A percentile compares a stretch with the other conserved stretches of the same genome.
phyloP scores from a whole-genome alignment of 2,888 invertebrate species.

The Meiosimyza decipiens region DNA sequence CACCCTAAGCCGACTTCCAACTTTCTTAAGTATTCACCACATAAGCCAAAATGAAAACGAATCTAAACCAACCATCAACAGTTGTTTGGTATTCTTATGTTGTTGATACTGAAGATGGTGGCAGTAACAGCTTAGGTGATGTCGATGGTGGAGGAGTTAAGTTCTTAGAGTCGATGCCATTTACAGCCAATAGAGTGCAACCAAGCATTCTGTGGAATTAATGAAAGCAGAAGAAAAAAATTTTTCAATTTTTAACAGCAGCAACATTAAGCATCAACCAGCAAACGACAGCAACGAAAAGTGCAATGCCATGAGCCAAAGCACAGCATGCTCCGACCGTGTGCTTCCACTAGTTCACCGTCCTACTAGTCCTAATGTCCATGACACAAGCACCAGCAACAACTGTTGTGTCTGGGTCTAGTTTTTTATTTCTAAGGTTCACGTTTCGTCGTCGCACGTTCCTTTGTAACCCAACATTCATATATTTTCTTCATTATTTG shows the following conservation, averaged over 20 bases:
- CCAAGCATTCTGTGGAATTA: not conserved
- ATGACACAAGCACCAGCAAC: slow-evolving; percentile 18
- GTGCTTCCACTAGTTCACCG: not conserved
- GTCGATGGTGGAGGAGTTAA: not conserved
- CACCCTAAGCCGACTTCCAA: slow-evolving; percentile 15
- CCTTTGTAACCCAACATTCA: slow-evolving; percentile 1
- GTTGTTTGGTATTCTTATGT: slow-evolving; percentile 18
- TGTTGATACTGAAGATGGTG: too few relatives aligned
- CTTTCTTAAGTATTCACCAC: not conserved
- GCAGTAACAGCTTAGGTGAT: too few relatives aligned
- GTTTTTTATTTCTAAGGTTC: slow-evolving; percentile 17
- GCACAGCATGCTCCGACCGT: slow-evolving; percentile 4
- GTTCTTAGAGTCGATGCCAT: slow-evolving; percentile 13
- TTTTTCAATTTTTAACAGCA: not conserved
- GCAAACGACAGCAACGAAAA: not conserved
- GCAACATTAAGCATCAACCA: not conserved
- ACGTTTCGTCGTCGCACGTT: not conserved
- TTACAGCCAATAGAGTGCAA: slow-evolving; percentile 24
- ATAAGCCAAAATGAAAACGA: slow-evolving; percentile 19
- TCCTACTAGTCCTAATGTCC: not conserved
- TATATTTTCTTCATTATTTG: slow-evolving; percentile 9
- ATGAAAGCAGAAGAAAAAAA: not conserved
- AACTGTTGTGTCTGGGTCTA: slow-evolving; percentile 33
- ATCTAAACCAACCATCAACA: slow-evolving; percentile 22
- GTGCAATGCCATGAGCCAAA: slow-evolving; percentile 30